A percentile compares a stretch with the other conserved stretches of the same genome.
Conservation (phyloP, 2,888 invertebrate species). For the Ramazzottius varieornatus region DNA sequence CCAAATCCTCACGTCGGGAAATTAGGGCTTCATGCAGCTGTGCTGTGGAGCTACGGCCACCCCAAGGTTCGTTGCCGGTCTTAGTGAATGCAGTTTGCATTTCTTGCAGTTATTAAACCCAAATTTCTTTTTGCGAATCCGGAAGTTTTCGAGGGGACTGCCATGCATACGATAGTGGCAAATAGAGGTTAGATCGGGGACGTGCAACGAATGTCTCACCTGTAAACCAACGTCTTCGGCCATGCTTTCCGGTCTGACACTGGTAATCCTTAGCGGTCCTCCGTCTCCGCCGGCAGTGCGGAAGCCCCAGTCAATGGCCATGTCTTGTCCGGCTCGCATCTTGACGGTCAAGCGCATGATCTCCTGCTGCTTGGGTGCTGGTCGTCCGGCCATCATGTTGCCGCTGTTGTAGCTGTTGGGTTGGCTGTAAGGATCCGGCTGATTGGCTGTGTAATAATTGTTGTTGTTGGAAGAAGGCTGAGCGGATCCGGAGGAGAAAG, state of each 20-base stretch:
- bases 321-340: constrained; percentile 1
- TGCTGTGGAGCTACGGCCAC: too few species aligned
- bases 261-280: not conserved
- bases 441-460: not conserved
- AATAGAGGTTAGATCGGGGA: too few species aligned
- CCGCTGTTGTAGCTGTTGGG: not conserved
- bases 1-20: too few species aligned
- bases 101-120: too few species aligned
- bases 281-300: not conserved
- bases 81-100: too few species aligned
- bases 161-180: too few species aligned
- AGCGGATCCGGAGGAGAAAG: not conserved
- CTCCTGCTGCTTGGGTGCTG: not conserved
- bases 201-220: too few species aligned
- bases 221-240: not conserved
- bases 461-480: not conserved
- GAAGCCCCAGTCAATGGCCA: constrained; percentile 1
- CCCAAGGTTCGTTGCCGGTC: too few species aligned
- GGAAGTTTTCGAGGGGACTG: too few species aligned
- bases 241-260: not conserved
- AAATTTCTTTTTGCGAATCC: too few species aligned
- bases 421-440: not conserved
- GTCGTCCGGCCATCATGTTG: not conserved
- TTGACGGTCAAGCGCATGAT: constrained; percentile 1
- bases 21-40: too few species aligned